Evolutionary conservation across 2,113 vertebrate species (phyloP).

Genomic region (Dipodomys spectabilis): DNA sequence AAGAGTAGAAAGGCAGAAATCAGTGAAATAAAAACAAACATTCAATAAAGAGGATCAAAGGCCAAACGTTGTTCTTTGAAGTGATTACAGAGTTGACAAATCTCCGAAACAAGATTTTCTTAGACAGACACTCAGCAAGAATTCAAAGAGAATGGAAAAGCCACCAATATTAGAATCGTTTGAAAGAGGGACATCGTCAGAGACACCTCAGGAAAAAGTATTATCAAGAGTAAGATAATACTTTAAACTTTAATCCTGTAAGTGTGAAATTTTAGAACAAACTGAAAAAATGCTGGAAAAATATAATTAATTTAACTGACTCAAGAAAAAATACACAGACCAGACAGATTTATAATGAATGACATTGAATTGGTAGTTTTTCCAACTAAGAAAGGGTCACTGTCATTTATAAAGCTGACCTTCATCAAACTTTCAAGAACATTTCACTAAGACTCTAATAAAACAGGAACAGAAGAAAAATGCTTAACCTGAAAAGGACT

Average conservation of each 20-base stretch:
- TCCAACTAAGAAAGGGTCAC: not conserved
- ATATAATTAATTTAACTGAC: not conserved
- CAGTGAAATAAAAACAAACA: not conserved
- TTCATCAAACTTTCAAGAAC: not conserved
- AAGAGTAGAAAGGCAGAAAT: not conserved
- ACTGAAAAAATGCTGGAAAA: not conserved
- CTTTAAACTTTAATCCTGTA: not conserved
- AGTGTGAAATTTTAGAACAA: not conserved
- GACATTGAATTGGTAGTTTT: not conserved
- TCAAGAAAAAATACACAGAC: not conserved
- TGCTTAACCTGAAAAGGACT: not conserved
- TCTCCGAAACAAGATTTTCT: not conserved
- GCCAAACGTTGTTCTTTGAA: not conserved
- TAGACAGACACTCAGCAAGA: not conserved
- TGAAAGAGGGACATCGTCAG: not conserved
- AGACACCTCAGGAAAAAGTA: not conserved
- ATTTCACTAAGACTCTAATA: not conserved
- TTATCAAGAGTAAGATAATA: not conserved
- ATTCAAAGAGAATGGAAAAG: not conserved
- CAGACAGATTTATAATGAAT: no score
- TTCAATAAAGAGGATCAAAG: not conserved
- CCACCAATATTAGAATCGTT: not conserved
- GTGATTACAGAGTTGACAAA: not conserved
- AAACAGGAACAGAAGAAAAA: not conserved
- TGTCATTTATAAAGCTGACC: not conserved